Conservation (phyloP, 1,140 invertebrate genomes). For the Hypsibius dujardini region DNA sequence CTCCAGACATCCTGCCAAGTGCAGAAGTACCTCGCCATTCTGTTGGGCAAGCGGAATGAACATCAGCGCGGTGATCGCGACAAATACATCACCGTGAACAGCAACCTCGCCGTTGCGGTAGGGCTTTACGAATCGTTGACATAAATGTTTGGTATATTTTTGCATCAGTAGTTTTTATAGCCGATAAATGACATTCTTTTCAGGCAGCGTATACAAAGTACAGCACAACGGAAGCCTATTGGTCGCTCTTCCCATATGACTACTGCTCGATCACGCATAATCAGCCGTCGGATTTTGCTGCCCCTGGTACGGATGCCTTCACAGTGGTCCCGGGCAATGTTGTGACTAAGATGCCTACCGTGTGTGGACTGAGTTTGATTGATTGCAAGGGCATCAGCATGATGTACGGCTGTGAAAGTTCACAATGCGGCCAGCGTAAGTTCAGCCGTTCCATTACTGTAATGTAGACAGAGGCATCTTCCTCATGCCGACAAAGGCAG, state of each 20-base stretch:
- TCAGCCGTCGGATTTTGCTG: neutral
- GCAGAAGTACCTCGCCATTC: neutral
- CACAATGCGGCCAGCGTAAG: neutral
- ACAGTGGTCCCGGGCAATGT: neutral
- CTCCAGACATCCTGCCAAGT: neutral
- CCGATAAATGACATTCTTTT: neutral
- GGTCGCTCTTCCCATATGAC: slow-evolving; percentile 15
- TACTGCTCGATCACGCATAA: slow-evolving; percentile 2
- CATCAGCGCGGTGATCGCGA: slow-evolving; percentile 3
- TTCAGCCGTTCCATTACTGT: neutral
- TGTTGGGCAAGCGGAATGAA: neutral
- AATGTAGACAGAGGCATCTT: no score
- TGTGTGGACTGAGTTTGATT: neutral
- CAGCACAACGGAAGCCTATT: neutral
- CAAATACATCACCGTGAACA: slow-evolving; percentile 1
- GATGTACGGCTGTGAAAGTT: neutral
- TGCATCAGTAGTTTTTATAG: neutral
- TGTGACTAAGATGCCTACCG: neutral
- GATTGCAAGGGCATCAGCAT: neutral
- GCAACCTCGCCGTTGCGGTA: neutral
- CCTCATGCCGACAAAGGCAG: no score
- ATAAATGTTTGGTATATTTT: neutral
- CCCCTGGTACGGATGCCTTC: neutral
- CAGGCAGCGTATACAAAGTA: neutral
- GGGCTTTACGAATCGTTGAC: no score